These are phyloP conservation scores for Andrena haemorrhoa DNA, from an alignment of 2,888 invertebrate genomes.

Conservation along the genomic window DNA sequence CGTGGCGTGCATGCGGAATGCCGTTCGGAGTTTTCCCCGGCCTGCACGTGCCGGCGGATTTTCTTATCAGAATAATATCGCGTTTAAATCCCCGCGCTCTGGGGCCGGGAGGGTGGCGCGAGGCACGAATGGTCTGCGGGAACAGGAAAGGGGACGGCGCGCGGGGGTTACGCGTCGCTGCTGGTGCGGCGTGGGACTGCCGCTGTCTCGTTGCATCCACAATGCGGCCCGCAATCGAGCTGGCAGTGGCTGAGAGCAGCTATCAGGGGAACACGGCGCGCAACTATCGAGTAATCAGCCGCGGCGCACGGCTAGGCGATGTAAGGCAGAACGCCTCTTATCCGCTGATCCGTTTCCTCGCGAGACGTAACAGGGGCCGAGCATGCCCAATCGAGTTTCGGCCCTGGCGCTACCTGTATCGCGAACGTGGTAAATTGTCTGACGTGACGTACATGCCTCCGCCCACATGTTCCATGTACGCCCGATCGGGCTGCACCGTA, in stretches of 20 bases:
- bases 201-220: conserved; percentile 46
- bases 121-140: conserved; percentile 25
- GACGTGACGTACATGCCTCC: neutral
- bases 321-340: conserved; percentile 54
- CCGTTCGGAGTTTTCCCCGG: neutral
- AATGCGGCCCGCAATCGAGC: conserved; percentile 45
- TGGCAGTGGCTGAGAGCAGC: conserved; percentile 35
- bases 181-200: conserved; percentile 17
- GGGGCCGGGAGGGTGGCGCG: neutral
- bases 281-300: conserved; percentile 65
- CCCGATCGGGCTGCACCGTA: neutral
- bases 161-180: neutral
- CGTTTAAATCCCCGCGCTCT: conserved; percentile 2
- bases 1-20: conserved; percentile 59
- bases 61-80: conserved; percentile 44
- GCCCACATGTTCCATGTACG: neutral
- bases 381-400: conserved; percentile 45
- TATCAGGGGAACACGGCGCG: conserved; percentile 60
- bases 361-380: conserved; percentile 46
- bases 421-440: conserved; percentile 1
- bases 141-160: neutral
- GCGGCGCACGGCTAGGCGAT: conserved; percentile 35
- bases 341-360: conserved; percentile 54
- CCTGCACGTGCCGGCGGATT: conserved; percentile 30
- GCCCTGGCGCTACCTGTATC: neutral